phyloP scores from a whole-genome alignment of 2,113 vertebrate species.

The Dolichotis patagonum region DNA sequence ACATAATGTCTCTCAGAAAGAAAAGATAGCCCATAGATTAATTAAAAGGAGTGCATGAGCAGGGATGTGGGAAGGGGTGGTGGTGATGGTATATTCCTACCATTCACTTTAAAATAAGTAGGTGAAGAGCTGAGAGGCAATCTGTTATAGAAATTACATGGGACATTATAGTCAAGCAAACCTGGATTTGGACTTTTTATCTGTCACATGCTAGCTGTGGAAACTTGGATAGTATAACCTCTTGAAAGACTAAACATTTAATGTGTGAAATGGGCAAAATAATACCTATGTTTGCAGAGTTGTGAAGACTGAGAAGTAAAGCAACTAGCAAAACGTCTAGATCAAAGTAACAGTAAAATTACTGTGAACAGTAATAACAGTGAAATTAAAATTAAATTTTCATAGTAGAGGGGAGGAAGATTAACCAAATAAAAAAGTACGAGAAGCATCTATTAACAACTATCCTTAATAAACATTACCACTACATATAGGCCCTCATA shows the following conservation, averaged over 20 bases:
- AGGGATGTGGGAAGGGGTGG: neutral
- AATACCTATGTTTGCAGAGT: neutral
- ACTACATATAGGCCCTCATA: neutral
- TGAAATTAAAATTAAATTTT: neutral
- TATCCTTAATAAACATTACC: conserved; percentile 40
- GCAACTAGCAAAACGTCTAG: neutral
- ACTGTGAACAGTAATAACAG: no score
- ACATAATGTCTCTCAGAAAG: neutral
- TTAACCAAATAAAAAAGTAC: neutral
- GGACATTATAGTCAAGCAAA: neutral
- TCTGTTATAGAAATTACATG: neutral
- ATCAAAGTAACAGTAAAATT: neutral
- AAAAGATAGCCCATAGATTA: neutral
- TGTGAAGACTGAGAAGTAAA: neutral
- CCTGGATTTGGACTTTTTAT: neutral
- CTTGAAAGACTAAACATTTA: neutral
- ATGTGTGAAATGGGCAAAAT: neutral
- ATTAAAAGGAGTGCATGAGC: neutral
- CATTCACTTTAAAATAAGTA: conserved; percentile 58
- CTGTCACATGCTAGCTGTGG: neutral
- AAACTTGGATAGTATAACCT: neutral
- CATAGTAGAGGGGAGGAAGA: neutral
- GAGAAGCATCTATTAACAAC: neutral
- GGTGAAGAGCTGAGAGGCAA: neutral
- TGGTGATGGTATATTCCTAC: rapidly evolving